These are phyloP conservation scores for Drosophila buzzatii DNA, from an alignment of 2,888 invertebrate genomes.

Conservation along the genomic window DNA sequence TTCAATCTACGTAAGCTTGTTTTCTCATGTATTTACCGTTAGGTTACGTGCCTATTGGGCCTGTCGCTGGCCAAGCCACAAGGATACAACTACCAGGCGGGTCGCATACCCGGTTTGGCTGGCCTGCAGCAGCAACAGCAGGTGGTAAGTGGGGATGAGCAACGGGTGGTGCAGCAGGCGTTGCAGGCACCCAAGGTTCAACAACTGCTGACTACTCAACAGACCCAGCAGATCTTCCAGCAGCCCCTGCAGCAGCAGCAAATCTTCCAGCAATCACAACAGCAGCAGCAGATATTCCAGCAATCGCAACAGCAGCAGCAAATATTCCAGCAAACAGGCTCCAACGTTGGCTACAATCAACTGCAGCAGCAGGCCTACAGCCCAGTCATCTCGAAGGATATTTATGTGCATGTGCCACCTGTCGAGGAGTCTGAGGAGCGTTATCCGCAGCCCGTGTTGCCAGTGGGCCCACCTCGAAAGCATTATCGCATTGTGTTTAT, in stretches of 20 bases:
- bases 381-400: slow-evolving; percentile 82
- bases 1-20: background rate
- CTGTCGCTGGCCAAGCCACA: slow-evolving; percentile 78
- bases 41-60: slow-evolving; percentile 76
- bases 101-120: slow-evolving; percentile 1
- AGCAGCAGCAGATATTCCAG: slow-evolving; percentile 39
- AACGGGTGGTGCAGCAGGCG: slow-evolving; percentile 73
- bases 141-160: slow-evolving; percentile 48
- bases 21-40: slow-evolving; percentile 24
- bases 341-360: slow-evolving; percentile 38
- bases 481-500: slow-evolving; percentile 85
- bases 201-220: slow-evolving; percentile 31
- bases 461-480: slow-evolving; percentile 81
- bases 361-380: slow-evolving; percentile 35
- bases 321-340: slow-evolving; percentile 6
- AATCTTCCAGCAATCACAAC: slow-evolving; percentile 37
- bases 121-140: slow-evolving; percentile 18
- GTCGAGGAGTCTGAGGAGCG: slow-evolving; percentile 80
- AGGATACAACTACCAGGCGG: slow-evolving; percentile 79
- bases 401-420: slow-evolving; percentile 85
- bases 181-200: slow-evolving; percentile 66
- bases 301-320: slow-evolving; percentile 44
- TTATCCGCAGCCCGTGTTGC: slow-evolving; percentile 58
- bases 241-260: slow-evolving; percentile 47
- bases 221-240: slow-evolving; percentile 10